These are phyloP conservation scores for Mesitornis unicolor DNA, from an alignment of 2,113 vertebrate genomes.

Conservation along the genomic window DNA sequence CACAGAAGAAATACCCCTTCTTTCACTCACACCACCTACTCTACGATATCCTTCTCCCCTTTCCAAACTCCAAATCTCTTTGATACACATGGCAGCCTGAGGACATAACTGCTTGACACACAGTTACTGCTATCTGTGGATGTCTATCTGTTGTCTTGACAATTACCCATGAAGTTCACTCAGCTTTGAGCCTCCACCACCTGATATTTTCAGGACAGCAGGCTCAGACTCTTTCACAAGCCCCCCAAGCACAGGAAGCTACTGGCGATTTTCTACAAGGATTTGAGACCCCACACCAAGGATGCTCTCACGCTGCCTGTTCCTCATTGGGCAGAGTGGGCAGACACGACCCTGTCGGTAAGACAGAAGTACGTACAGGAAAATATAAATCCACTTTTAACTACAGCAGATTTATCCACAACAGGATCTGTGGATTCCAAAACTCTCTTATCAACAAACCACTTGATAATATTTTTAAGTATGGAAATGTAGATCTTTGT, in stretches of 20 bases:
- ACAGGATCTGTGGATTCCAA: background rate
- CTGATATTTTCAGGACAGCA: background rate
- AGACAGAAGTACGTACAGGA: rapidly evolving
- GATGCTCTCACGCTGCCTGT: background rate
- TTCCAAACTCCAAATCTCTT: background rate
- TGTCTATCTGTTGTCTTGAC: background rate
- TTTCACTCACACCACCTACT: background rate
- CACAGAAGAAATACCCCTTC: rapidly evolving
- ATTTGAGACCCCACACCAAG: background rate
- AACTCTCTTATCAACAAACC: background rate
- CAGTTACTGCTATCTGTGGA: background rate
- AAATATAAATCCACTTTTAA: background rate
- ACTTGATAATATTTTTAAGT: background rate
- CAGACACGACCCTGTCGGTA: rapidly evolving
- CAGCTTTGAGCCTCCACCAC: background rate
- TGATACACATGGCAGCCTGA: background rate
- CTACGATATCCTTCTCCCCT: background rate
- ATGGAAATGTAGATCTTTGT: background rate
- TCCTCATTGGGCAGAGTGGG: too few species aligned
- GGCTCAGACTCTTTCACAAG: background rate
- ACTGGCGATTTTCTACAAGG: rapidly evolving
- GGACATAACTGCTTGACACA: background rate
- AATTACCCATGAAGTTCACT: background rate
- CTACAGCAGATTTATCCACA: background rate
- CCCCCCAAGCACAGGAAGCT: background rate